Conservation (phyloP, 2,888 invertebrate genomes). For the Cryptus armator region DNA sequence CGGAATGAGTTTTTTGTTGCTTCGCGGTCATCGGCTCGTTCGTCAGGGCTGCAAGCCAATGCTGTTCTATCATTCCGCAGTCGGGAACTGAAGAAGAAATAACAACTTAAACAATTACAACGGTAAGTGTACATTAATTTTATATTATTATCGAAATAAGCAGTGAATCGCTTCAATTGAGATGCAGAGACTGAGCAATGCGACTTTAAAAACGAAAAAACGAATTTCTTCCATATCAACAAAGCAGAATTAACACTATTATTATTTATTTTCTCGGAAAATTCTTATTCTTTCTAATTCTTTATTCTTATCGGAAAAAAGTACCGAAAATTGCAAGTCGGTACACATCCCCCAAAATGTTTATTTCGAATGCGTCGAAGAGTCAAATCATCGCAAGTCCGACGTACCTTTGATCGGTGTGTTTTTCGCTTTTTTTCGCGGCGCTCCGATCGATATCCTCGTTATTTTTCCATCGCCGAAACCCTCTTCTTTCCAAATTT, state of each 20-base stretch:
- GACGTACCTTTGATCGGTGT: constrained; percentile 46
- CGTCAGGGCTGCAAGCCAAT: constrained; percentile 64
- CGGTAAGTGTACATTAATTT: background rate
- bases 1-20: constrained; percentile 50
- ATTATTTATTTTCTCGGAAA: too few relatives aligned
- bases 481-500: constrained; percentile 66
- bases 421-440: constrained; percentile 56
- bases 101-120: background rate
- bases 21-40: constrained; percentile 50
- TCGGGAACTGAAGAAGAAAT: constrained; percentile 46
- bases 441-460: constrained; percentile 56
- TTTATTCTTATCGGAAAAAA: too few relatives aligned
- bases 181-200: too few relatives aligned
- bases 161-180: too few relatives aligned
- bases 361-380: too few relatives aligned
- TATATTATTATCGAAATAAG: background rate
- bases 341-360: too few relatives aligned
- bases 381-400: background rate
- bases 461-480: constrained; percentile 61
- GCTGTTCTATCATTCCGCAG: constrained; percentile 61
- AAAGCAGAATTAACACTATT: too few relatives aligned
- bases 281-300: too few relatives aligned
- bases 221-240: too few relatives aligned
- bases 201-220: too few relatives aligned
- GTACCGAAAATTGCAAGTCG: too few relatives aligned